These are phyloP conservation scores for Halcyon badia DNA, from an alignment of 2,797 vertebrate species.

Conservation along the genomic window DNA sequence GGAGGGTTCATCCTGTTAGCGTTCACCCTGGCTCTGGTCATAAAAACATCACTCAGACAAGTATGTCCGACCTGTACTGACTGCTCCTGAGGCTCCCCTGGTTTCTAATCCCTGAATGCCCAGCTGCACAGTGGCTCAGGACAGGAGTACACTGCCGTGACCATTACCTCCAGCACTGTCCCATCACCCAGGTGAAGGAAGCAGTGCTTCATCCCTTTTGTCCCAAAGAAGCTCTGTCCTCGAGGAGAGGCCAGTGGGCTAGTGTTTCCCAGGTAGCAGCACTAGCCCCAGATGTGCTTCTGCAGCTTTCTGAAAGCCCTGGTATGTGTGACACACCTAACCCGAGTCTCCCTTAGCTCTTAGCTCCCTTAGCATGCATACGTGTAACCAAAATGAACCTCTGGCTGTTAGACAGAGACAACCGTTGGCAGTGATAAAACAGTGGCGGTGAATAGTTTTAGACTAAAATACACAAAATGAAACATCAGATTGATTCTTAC, in stretches of 20 bases:
- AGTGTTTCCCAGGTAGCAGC: neutral
- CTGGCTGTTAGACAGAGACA: neutral
- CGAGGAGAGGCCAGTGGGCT: neutral
- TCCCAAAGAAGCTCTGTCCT: neutral
- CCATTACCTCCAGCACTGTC: neutral
- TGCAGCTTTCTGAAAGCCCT: neutral
- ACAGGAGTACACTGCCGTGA: neutral
- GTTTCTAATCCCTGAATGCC: neutral
- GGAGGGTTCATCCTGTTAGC: neutral
- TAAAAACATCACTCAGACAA: neutral
- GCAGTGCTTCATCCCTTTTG: neutral
- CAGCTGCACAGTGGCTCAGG: neutral
- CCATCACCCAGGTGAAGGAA: neutral
- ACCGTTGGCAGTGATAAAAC: constrained; percentile 13
- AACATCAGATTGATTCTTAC: neutral
- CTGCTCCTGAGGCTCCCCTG: neutral
- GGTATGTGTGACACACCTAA: neutral
- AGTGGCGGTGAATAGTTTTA: neutral
- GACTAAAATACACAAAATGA: neutral
- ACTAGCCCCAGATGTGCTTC: neutral
- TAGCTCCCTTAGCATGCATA: neutral
- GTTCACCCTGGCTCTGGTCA: neutral
- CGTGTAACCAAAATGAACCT: neutral
- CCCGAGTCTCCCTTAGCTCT: neutral
- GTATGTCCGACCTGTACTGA: fast-evolving